Base-by-base conservation (phyloP, 2,888 invertebrate species). In the Belgica antarctica region DNA sequence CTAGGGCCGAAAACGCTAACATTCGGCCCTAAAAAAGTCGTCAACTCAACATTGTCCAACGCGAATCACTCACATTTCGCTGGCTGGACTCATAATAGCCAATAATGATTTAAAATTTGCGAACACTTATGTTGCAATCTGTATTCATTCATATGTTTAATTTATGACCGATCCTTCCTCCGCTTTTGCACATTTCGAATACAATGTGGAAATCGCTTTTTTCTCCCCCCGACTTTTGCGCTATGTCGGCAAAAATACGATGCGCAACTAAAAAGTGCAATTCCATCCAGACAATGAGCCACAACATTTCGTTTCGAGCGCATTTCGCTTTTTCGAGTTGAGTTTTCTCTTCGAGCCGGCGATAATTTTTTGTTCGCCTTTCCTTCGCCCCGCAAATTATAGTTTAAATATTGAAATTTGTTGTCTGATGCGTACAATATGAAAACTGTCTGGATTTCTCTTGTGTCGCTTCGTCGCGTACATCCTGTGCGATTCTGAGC, bases 381-480 rank as follows among this genome's bases (percentile, higher is more conserved):
- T 31, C 25, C 25, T 12, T 28, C 47, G 65, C 47, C 25, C 17
- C 41, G 19, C 27, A 68, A 68, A 57, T 68, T 68, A 68, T 68
- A 57, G 68, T 68, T 57, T 68, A 68, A 68, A 68, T 52, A 68
- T 68, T 68, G 68, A 68, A 68, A 68, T 68, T 68, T 34, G 68
- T 25, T 24, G 65, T 47, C 47, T 46, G 28, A 22, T 65, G 65
- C 65, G 65, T 68, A 47, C 68, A 46, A 24, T 68, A 46, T 68
- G 68, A 25, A 8, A 19, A 24, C 25, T 15, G 34, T 57, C 68
- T 52, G 27, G 24, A 19, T 47, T 19, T 68, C 57, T 31, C 3
- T 62, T 19, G 57, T 22, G 17, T 10, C 19, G 52, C 68, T 68
- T 68, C 31, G 31, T 28, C 31, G 57, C 68, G 22, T 46, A 57